A percentile compares a stretch with the other conserved stretches of the same genome.
phyloP scores from a whole-genome alignment of 2,113 vertebrate species.

The Neolamprologus devosi region DNA sequence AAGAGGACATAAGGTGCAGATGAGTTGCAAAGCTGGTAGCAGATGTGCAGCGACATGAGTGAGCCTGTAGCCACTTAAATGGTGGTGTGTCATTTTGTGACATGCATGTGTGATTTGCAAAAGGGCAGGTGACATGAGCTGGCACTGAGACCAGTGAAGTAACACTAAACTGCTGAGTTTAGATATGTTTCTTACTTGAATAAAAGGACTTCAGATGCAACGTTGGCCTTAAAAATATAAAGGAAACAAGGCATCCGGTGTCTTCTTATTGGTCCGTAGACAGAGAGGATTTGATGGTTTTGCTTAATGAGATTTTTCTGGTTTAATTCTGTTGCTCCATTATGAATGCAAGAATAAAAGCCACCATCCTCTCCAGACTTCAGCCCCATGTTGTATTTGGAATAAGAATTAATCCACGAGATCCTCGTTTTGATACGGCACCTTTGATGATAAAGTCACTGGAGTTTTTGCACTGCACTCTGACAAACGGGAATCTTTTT shows the following conservation, averaged over 20 bases:
- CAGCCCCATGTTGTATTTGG: not conserved
- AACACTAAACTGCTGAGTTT: not conserved
- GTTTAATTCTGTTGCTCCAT: not conserved
- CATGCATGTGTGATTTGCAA: not conserved
- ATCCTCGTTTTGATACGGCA: not conserved
- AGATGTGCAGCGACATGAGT: not conserved
- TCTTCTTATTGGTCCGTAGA: not conserved
- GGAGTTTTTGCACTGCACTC: not conserved
- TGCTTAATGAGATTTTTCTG: not conserved
- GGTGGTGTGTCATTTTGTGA: not conserved
- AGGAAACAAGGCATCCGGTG: accelerated
- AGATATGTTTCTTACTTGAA: not conserved
- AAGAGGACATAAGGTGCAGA: not conserved
- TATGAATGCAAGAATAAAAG: not conserved
- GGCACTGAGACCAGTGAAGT: not conserved
- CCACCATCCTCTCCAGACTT: not conserved
- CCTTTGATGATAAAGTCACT: not conserved
- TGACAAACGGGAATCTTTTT: not conserved
- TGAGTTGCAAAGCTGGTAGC: not conserved
- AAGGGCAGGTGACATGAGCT: not conserved
- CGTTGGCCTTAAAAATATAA: not conserved
- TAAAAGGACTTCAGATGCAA: not conserved
- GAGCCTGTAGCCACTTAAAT: not conserved
- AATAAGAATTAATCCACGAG: not conserved
- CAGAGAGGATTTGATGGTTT: not conserved